Evolutionary conservation across 2,797 vertebrate genomes (phyloP), one percentile per base, ranked within the genome.

Genomic region (Pampus argenteus): DNA sequence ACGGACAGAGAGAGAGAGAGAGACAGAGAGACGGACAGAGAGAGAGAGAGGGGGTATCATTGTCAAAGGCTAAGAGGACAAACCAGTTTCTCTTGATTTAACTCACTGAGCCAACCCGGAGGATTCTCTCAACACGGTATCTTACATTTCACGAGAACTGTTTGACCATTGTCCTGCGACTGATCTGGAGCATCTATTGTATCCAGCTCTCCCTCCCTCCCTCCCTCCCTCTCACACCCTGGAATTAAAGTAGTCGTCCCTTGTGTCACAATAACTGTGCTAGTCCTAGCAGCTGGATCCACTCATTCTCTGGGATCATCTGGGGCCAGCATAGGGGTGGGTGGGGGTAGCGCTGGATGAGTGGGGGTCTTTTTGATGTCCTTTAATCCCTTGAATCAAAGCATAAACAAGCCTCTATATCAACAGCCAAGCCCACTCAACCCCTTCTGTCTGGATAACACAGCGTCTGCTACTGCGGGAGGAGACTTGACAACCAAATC

Each of bases 301-400:
- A 88, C 89, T 94, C 88, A 90, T 79, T 83, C 84, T 71, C 76
- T 79, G 68, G 63, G 89, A 88, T 86, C 64, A 87, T 83, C 55
- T 79, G 67, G 56, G 58, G 72, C 68, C 59, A 70, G 71, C 31
- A 55, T 34, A 13, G 44, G 59, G 44, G 67, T n/a, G n/a, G 57
- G 18, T n/a, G 57, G 76, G 85, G 63, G 42, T 9, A n/a, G 70
- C 73, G 67, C 18, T 78, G 67, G 71, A 79, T 82, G 71, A 77
- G 58, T 65, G 55, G 83, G 76, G 88, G 81, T 84, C 65, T 86
- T 88, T 89, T 87, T 91, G 79, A 86, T 86, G 87, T 87, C 65
- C 84, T 90, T 84, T 92, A 91, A 92, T 91, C 90, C 84, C 59
- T 25, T 17, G 47, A 87, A 91, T 89, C 90, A 93, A 89, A 91